Evolutionary conservation across 2,888 invertebrate genomes (phyloP), one percentile per base, ranked within the genome.

Genomic region (Calephelis perditalis): DNA sequence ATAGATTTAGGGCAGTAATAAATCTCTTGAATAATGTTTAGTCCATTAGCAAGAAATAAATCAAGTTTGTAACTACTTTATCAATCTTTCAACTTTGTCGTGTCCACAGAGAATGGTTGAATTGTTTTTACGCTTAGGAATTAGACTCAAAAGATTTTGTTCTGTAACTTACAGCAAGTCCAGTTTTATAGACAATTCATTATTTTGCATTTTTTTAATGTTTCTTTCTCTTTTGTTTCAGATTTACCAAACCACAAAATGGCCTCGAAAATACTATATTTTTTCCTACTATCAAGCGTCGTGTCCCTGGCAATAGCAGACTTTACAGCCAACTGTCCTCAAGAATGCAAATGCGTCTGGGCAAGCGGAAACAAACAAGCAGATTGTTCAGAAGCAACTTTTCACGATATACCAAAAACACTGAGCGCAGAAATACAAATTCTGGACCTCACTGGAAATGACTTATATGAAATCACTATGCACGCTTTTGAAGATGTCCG

Each of bases 261-360:
- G 89, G 82, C 75, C 69, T 70, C 71, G 61, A 69, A 66, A 65
- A 75, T 71, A 63, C 72, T 83, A 62, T 77, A 73, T 40, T 62
- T 59, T 26, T 55, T 62, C 70, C 68, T 83, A 63, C 65, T 82
- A 46, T 65, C 85, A 36, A 75, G 73, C 67, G 62, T 84, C 61
- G 69, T 78, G 59, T 67, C 76, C 35, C 75, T 82, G 9, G 74
- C 83, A 55, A 76, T 79, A 57, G 84, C 84, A 26, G 91, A 91
- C 71, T 93, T 93, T 80, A 91, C 92, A 59, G 88, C 87, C 43
- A 91, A 92, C 75, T 95, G 95, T 79, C 92, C 93, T 9, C 77
- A 90, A 67, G 89, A 90, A 62, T 97, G 97, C 87, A 93, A 94
- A 74, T 97, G 97, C 79, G 94, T 94, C 67, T 97, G 97, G 97